These are phyloP conservation scores for Stenurella melanura DNA, from an alignment of 2,888 invertebrate species.

Conservation along the genomic window DNA sequence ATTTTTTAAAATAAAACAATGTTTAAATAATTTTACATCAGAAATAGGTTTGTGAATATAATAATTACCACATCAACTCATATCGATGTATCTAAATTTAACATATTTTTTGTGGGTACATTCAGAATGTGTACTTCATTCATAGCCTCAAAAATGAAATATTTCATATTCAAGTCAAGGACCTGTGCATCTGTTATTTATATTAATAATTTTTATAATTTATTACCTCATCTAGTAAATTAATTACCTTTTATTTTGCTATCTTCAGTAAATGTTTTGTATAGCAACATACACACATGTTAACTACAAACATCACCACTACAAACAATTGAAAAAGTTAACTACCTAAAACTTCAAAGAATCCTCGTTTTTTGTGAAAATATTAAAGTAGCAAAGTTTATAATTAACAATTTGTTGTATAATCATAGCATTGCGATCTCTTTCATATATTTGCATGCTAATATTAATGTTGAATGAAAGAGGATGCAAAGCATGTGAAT, in stretches of 20 bases:
- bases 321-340: slow-evolving; percentile 7
- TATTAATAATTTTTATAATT: neutral
- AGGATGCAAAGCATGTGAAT: neutral
- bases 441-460: neutral
- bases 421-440: neutral
- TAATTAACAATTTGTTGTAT: neutral
- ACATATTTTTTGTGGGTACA: no score
- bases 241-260: neutral
- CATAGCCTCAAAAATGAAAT: neutral
- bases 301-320: neutral
- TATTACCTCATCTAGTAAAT: neutral
- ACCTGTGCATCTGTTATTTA: neutral
- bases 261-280: neutral
- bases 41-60: no score
- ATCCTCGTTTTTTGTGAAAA: slow-evolving; percentile 4
- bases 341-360: neutral
- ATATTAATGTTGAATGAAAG: neutral
- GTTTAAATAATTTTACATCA: no score
- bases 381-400: neutral
- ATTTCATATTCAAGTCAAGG: neutral
- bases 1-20: no score
- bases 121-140: no score
- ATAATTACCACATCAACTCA: no score
- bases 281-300: neutral
- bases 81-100: no score